Evolutionary conservation across 2,113 vertebrate species (phyloP).

Genomic region (Mastomys coucha): DNA sequence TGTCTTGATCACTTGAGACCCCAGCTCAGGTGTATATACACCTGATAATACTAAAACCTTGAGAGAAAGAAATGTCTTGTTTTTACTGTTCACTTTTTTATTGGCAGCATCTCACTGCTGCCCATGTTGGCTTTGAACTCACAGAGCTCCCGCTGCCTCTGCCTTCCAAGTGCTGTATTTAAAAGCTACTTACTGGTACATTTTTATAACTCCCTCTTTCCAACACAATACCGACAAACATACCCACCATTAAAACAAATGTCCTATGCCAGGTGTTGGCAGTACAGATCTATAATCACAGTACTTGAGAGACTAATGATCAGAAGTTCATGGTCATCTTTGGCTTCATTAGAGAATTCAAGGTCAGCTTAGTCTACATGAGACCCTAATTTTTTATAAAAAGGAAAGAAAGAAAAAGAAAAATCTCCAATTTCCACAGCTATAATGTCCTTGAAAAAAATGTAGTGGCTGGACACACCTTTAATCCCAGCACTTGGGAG

Average conservation of each 20-base stretch:
- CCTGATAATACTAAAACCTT: neutral
- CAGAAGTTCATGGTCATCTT: neutral
- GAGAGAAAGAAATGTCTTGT: conserved; percentile 21
- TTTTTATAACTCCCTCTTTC: neutral
- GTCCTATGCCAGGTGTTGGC: neutral
- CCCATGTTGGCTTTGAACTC: neutral
- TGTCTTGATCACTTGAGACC: neutral
- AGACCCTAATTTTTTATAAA: neutral
- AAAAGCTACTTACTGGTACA: neutral
- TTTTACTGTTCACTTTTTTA: neutral
- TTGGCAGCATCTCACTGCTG: neutral
- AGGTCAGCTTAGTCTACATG: neutral
- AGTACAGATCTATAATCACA: neutral
- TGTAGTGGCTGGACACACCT: too few relatives aligned
- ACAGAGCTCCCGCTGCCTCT: neutral
- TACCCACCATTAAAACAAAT: neutral
- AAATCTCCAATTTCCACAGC: neutral
- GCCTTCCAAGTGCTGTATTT: neutral
- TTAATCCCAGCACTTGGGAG: too few relatives aligned
- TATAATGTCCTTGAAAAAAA: neutral
- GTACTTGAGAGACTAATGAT: neutral
- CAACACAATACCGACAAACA: neutral
- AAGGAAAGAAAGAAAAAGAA: neutral
- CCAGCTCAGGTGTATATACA: neutral
- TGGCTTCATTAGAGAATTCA: neutral